phyloP scores from a whole-genome alignment of 2,797 vertebrate genomes.

The Dicrostonyx torquatus region DNA sequence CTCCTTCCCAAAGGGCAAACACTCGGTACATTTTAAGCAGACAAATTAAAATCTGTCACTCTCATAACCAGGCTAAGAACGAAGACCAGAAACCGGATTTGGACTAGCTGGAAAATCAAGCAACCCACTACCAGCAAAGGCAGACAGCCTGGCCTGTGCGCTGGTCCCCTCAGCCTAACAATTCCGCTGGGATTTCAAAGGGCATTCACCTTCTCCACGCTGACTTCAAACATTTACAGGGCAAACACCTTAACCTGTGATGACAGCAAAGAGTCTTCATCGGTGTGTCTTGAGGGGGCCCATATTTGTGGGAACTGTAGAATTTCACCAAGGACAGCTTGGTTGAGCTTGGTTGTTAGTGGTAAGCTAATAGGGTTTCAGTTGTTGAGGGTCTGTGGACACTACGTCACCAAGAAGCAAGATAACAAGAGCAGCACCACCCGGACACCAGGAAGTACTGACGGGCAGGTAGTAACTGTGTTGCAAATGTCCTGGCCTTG shows the following conservation, averaged over 20 bases:
- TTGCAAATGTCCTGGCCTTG: neutral
- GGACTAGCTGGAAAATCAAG: slow-evolving; percentile 77
- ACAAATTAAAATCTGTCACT: slow-evolving; percentile 76
- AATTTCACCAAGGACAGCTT: slow-evolving; percentile 6
- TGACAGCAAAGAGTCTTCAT: neutral
- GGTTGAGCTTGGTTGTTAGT: neutral
- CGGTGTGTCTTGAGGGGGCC: neutral
- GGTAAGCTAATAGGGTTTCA: neutral
- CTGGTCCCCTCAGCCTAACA: neutral
- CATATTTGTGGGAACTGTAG: neutral
- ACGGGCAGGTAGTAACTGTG: neutral
- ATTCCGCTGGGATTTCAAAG: slow-evolving; percentile 57
- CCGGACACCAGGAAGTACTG: neutral
- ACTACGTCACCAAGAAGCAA: neutral
- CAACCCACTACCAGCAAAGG: slow-evolving; percentile 76
- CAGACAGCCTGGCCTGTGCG: slow-evolving; percentile 51
- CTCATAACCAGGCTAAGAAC: slow-evolving; percentile 62
- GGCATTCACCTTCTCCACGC: neutral
- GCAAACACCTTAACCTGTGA: neutral
- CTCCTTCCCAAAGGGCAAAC: slow-evolving; percentile 70
- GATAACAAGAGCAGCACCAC: neutral
- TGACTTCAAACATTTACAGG: neutral
- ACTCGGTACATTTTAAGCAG: slow-evolving; percentile 57
- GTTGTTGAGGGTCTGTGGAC: neutral
- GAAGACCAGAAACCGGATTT: slow-evolving; percentile 60